phyloP scores from a whole-genome alignment of 2,113 vertebrate genomes.

The Plecturocebus donacophilus region DNA sequence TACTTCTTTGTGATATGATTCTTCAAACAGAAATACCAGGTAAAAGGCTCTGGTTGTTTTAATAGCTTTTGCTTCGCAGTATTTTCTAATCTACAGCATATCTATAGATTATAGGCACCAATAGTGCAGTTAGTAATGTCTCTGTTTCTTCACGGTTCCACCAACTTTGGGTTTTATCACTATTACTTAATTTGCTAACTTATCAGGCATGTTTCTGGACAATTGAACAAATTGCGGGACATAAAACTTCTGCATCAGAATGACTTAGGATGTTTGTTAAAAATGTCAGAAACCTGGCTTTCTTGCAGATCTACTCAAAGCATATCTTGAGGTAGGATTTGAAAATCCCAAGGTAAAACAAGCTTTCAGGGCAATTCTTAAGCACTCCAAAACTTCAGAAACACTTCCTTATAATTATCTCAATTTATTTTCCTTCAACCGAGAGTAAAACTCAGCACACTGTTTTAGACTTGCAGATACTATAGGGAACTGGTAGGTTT shows the following conservation, averaged over 20 bases:
- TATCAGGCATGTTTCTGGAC: not conserved
- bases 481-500: not conserved
- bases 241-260: not conserved
- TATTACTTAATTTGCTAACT: conserved; percentile 5
- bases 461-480: not conserved
- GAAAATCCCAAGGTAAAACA: not conserved
- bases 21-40: not conserved
- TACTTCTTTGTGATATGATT: not conserved
- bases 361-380: not conserved
- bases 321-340: not conserved
- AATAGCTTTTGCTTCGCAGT: not conserved
- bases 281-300: not conserved
- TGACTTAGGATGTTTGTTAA: not conserved
- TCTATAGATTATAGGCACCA: not conserved
- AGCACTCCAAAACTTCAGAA: not conserved
- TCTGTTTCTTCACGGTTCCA: not conserved
- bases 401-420: conserved; percentile 2
- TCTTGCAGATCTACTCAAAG: not conserved
- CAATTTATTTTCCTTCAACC: conserved; percentile 43
- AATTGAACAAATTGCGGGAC: not conserved
- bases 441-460: not conserved
- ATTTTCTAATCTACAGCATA: not conserved
- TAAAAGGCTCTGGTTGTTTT: not conserved
- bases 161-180: not conserved
- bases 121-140: not conserved